Conservation (phyloP, 2,888 invertebrate species). For the Penaeus monodon region DNA sequence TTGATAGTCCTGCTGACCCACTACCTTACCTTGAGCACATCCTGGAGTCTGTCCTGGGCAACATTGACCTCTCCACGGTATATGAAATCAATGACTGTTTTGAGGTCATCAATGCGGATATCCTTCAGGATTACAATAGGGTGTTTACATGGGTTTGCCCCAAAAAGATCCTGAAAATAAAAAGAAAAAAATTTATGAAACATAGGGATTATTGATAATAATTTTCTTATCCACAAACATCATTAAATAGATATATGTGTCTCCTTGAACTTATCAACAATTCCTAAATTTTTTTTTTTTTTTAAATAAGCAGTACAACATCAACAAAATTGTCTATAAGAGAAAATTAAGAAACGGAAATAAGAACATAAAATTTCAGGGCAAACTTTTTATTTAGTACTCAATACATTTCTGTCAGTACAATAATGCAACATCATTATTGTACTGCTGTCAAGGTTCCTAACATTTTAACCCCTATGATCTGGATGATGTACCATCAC, state of each 20-base stretch:
- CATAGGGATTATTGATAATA: neutral
- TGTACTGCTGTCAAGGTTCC: too few relatives aligned
- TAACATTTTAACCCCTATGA: too few relatives aligned
- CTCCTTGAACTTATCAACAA: too few relatives aligned
- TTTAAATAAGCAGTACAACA: too few relatives aligned
- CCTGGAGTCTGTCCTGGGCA: slow-evolving; percentile 86
- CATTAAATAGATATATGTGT: neutral
- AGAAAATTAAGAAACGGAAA: neutral
- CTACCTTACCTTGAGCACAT: slow-evolving; percentile 72
- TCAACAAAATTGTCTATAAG: too few relatives aligned
- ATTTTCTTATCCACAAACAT: neutral
- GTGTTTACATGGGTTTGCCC: slow-evolving; percentile 88
- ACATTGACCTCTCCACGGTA: slow-evolving; percentile 94
- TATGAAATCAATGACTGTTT: slow-evolving; percentile 92
- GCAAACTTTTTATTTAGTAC: neutral
- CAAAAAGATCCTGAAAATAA: slow-evolving; percentile 80
- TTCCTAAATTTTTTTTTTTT: too few relatives aligned
- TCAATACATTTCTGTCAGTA: too few relatives aligned
- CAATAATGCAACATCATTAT: too few relatives aligned
- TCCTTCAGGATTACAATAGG: slow-evolving; percentile 91
- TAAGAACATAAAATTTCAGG: neutral
- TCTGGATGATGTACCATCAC: too few relatives aligned
- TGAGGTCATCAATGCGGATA: slow-evolving; percentile 86
- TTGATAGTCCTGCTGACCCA: neutral
- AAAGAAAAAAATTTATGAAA: slow-evolving; percentile 36